Base-by-base conservation (phyloP, 1,140 invertebrate genomes). In the Ganaspis sp. region DNA sequence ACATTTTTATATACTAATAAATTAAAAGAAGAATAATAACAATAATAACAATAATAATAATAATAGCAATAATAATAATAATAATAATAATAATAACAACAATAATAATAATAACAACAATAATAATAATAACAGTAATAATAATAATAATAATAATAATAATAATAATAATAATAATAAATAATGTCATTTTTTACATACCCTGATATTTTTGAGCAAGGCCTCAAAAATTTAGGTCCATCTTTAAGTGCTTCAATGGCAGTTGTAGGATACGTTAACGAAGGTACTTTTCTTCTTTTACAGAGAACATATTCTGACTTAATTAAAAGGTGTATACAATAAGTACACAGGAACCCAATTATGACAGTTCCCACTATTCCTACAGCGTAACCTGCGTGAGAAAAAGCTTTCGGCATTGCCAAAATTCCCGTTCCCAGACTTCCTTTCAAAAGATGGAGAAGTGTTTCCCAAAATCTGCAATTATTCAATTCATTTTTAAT, bases 371-470 rank as follows among this genome's bases (percentile, higher is more conserved):
- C 94, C 54, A 95, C 85, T 4, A 93, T 90, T 17, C 95, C 95
- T 34, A 93, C 90, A 0, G 94, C 69, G 53, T 96, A 93, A 29
- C 97, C 97, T 49, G 96, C 93, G 86, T 97, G 94, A 69, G 91
- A 92, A 78, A 98, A 95, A 0, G 97, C 97, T 84, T 94, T 93
- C 2, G 97, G 96, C 95, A 98, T 97, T 17, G 97, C 97, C 69
- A 98, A 87, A 58, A 98, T 96, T 6, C 97, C 97, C 0, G 97
- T 98, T 6, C 97, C 97, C 72, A 98, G 93, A 85, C 97, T 97
- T 23, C 95, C 96, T 85, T 97, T 97, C 19, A 97, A 87, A 77
- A 97, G 88, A 87, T 97, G 96, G 79, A 97, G 94, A 79, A 97
- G 91, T 0, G 96, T 97, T 75, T 96, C 95, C 29, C 90, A 90